Base-by-base conservation (phyloP, 2,888 invertebrate genomes). In the Argyresthia albistria region DNA sequence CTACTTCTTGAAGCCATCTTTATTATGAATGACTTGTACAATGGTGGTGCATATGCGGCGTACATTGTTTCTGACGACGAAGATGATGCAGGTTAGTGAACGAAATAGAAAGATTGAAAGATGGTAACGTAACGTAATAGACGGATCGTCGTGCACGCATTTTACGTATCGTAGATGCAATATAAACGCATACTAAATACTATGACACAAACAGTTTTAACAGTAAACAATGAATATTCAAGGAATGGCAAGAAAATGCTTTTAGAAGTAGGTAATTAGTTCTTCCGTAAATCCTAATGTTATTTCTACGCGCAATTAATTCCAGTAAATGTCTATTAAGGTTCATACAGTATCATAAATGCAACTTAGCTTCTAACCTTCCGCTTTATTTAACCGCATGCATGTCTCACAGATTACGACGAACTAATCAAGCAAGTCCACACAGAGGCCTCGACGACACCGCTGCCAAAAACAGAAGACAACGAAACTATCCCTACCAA, bases 331-430 rank as follows among this genome's bases (percentile, higher is more conserved):
- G 25, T 25, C n/a, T 25, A 25, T 25, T 25, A 25, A 4, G 6
- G 6, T 39, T 3, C 4, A 39, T n/a, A 9, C 1, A 8, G 39
- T 39, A 39, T n/a, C n/a, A n/a, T n/a, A n/a, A n/a, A n/a, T 39
- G 39, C n/a, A 39, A 39, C 3, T 39, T 8, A 14, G 15, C 12
- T 15, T 14, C 14, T 14, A 45, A 14, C 68, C 72, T 68, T 73
- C 69, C 59, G 78, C 77, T 73, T 73, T 72, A 59, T 74, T 75
- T 61, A 87, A 88, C 63, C 45, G 45, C 45, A 66, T 83, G 69
- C 76, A 73, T 73, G 43, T 14, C 74, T 67, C 64, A 49, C 69
- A 71, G 74, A 73, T 65, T 74, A 77, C 66, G 53, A 56, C 55
- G 72, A 76, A 60, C 58, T 59, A 66, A 61, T 59, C 59, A 63